Evolutionary conservation across 2,797 vertebrate species (phyloP).

Genomic region (Coreius guichenoti): DNA sequence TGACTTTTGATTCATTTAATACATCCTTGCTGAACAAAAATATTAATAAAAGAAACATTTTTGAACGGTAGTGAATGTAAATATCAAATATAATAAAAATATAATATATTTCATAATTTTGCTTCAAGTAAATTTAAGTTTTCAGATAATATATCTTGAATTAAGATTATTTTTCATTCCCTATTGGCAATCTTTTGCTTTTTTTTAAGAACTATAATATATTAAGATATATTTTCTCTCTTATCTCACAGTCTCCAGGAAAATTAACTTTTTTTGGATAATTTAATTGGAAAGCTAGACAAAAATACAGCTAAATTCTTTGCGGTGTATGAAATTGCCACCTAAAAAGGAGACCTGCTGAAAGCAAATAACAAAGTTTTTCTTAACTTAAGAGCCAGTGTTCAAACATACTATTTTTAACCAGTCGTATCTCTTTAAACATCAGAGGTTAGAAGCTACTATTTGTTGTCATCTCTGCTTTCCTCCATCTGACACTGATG

Average conservation of each 20-base stretch:
- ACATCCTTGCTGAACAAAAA: neutral
- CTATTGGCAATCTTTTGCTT: neutral
- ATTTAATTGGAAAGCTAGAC: neutral
- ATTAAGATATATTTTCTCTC: neutral
- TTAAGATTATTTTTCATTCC: neutral
- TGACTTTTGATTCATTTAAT: neutral
- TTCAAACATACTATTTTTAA: slow-evolving; percentile 21
- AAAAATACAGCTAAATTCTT: too few relatives aligned
- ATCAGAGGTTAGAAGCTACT: slow-evolving; percentile 16
- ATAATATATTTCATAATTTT: neutral
- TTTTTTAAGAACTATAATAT: neutral
- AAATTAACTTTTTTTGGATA: neutral
- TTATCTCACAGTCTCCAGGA: neutral
- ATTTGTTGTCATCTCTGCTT: slow-evolving; percentile 40
- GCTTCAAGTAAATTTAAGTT: neutral
- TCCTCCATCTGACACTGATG: slow-evolving; percentile 23
- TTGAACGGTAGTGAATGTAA: neutral
- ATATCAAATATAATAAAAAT: too few relatives aligned
- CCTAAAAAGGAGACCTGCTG: neutral
- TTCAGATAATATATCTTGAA: neutral
- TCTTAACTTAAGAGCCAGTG: slow-evolving; percentile 2
- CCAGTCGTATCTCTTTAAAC: slow-evolving; percentile 4
- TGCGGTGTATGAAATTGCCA: neutral
- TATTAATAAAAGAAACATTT: neutral
- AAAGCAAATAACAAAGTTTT: slow-evolving; percentile 10